Conservation (phyloP, 2,888 invertebrate species). For the Rosalia funebris region DNA sequence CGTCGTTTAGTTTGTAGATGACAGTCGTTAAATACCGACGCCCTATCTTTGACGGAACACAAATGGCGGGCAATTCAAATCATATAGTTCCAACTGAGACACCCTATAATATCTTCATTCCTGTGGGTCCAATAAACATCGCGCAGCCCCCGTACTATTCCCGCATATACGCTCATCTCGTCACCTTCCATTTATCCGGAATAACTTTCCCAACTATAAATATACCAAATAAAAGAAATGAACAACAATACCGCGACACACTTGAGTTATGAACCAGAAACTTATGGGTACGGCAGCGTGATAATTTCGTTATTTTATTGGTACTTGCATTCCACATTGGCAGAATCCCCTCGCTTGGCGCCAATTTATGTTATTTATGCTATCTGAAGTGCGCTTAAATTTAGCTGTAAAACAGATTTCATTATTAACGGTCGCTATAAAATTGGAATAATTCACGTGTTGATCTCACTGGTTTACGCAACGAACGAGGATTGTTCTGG, state of each 20-base stretch:
- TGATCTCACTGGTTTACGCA: neutral
- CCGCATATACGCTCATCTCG: too few relatives aligned
- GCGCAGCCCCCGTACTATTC: too few relatives aligned
- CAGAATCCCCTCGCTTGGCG: constrained; percentile 37
- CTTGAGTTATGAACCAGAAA: constrained; percentile 44
- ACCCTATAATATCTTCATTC: too few relatives aligned
- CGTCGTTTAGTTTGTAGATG: too few relatives aligned
- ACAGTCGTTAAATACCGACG: too few relatives aligned
- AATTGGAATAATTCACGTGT: neutral
- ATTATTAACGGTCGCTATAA: constrained; percentile 18
- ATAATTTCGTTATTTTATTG: constrained; percentile 49
- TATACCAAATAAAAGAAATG: constrained; percentile 17
- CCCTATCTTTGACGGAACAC: too few relatives aligned
- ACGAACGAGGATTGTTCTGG: neutral
- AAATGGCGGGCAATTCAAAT: too few relatives aligned
- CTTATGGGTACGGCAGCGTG: constrained; percentile 41
- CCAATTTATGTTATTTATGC: constrained; percentile 20
- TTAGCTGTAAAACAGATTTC: constrained; percentile 19
- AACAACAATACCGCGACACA: constrained; percentile 35
- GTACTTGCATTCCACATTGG: constrained; percentile 40
- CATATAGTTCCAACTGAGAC: too few relatives aligned
- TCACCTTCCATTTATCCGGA: constrained; percentile 6
- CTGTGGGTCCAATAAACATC: too few relatives aligned
- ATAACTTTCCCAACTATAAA: constrained; percentile 18
- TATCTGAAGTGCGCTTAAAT: constrained; percentile 8